Percentiles rank a stretch among this genome's conserved stretches.
Conservation (phyloP, 2,888 invertebrate species). For the Antheraea assamensis region DNA sequence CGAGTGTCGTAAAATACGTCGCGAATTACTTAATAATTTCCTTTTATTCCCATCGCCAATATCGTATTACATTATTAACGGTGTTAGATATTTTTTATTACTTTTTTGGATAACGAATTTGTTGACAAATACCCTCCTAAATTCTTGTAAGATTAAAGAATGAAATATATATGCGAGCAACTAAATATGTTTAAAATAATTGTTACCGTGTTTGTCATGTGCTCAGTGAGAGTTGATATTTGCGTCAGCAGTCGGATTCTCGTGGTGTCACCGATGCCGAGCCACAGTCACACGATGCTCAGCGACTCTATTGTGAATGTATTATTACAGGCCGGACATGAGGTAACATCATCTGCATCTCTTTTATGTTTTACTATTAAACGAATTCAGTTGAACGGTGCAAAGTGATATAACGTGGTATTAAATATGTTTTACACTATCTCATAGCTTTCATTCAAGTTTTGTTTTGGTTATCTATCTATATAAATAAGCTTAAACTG, state of each 20-base stretch:
- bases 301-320: slow-evolving; percentile 49
- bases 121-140: background rate
- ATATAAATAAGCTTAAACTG: no score
- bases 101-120: background rate
- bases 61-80: background rate
- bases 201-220: background rate
- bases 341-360: slow-evolving; percentile 37
- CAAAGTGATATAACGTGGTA: no score
- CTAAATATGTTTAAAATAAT: background rate
- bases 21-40: background rate
- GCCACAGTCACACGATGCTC: slow-evolving; percentile 45
- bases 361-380: background rate
- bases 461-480: no score
- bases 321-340: slow-evolving; percentile 49
- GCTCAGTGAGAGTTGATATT: slow-evolving; percentile 22
- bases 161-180: background rate
- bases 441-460: no score
- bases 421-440: no score
- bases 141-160: background rate
- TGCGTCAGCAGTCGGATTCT: slow-evolving; percentile 35
- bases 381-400: background rate
- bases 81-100: background rate
- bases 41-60: background rate
- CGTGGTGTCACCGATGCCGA: slow-evolving; percentile 51
- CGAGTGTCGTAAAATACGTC: background rate